A percentile compares a stretch with the other conserved stretches of the same genome.
phyloP scores from a whole-genome alignment of 1,140 invertebrate genomes.

The Drosophila ercepeae region DNA sequence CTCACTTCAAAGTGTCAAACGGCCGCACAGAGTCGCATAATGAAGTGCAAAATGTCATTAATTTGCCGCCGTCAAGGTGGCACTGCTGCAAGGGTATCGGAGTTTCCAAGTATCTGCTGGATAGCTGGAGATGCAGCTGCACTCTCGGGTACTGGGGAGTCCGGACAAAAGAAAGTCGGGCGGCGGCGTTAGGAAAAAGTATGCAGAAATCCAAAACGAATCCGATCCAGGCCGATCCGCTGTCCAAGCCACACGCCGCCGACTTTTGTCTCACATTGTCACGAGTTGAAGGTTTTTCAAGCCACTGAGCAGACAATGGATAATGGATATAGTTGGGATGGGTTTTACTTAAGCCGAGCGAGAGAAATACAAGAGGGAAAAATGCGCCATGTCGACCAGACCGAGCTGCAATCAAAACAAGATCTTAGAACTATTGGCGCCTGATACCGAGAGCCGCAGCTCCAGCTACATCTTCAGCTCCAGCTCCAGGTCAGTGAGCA shows the following conservation, averaged over 20 bases:
- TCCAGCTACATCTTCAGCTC: too few relatives aligned
- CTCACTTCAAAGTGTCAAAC: constrained; percentile 82
- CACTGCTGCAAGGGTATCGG: constrained; percentile 6
- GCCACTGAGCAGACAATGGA: constrained; percentile 64
- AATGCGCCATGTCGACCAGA: constrained; percentile 55
- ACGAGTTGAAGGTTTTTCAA: constrained; percentile 80
- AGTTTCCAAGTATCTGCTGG: constrained; percentile 20
- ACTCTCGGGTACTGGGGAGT: constrained; percentile 6
- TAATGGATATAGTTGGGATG: constrained; percentile 1
- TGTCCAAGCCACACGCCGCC: constrained; percentile 41
- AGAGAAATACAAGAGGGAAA: constrained; percentile 29
- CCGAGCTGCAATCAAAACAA: constrained; percentile 75
- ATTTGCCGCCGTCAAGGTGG: constrained; percentile 67
- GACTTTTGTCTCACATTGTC: constrained; percentile 53
- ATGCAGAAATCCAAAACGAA: constrained; percentile 77
- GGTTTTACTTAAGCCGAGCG: too few relatives aligned
- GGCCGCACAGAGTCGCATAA: constrained; percentile 77
- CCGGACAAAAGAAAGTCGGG: constrained; percentile 73
- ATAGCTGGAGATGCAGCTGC: constrained; percentile 68
- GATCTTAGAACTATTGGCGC: constrained; percentile 82
- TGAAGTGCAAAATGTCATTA: constrained; percentile 82
- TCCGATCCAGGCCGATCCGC: constrained; percentile 30
- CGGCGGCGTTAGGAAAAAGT: constrained; percentile 35
- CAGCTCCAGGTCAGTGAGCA: constrained; percentile 70
- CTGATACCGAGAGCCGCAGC: constrained; percentile 35